A percentile compares a stretch with the other conserved stretches of the same genome.
These are phyloP conservation scores for Metalampra italica DNA, from an alignment of 2,888 invertebrate genomes.

Conservation along the genomic window DNA sequence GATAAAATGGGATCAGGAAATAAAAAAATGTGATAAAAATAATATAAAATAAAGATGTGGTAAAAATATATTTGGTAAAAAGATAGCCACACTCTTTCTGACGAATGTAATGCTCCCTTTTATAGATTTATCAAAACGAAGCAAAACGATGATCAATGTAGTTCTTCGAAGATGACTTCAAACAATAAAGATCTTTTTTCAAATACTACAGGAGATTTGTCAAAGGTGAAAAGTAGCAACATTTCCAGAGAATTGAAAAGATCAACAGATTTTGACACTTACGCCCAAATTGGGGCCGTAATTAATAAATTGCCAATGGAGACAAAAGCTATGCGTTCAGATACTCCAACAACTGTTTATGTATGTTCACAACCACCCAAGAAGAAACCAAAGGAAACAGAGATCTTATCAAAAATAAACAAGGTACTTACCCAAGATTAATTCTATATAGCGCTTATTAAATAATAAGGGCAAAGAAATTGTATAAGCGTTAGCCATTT, in stretches of 20 bases:
- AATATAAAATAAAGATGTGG: too few species aligned
- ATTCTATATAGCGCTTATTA: too few species aligned
- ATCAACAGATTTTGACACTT: conserved; percentile 18
- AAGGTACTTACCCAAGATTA: conserved; percentile 34
- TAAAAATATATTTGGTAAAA: too few species aligned
- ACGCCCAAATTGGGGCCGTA: conserved; percentile 41
- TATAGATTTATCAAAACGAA: conserved; percentile 24
- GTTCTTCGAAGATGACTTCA: background rate
- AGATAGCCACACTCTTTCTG: too few species aligned
- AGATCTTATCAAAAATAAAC: conserved; percentile 39
- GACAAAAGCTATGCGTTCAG: conserved; percentile 47
- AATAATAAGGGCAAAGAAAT: too few species aligned
- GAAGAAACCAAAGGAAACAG: conserved; percentile 23
- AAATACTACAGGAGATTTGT: too few species aligned
- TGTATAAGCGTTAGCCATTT: background rate
- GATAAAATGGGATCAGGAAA: too few species aligned
- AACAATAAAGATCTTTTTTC: background rate
- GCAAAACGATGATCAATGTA: conserved; percentile 11
- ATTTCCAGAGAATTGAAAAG: background rate
- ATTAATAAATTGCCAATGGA: conserved; percentile 51
- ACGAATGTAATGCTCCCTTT: background rate
- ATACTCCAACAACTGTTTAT: conserved; percentile 9
- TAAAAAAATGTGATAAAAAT: too few species aligned
- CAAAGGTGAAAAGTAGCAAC: background rate
- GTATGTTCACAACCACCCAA: conserved; percentile 10